These are phyloP conservation scores for Notocelia uddmanniana DNA, from an alignment of 2,888 invertebrate genomes.

Conservation along the genomic window DNA sequence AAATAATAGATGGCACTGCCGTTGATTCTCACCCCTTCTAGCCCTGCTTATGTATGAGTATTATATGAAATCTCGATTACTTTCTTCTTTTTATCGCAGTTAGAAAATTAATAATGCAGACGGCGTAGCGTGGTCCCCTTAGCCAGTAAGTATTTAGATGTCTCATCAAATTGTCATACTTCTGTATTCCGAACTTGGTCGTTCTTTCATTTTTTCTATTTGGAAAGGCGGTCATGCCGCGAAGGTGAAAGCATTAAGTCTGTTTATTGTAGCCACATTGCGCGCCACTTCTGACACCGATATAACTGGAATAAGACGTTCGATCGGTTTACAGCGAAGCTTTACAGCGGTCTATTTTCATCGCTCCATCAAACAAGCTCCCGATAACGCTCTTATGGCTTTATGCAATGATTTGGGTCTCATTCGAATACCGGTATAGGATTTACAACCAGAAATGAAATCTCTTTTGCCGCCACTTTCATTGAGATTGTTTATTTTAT, in stretches of 20 bases:
- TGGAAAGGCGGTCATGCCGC: conserved; percentile 58
- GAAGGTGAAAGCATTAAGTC: conserved; percentile 68
- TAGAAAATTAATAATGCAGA: conserved; percentile 26
- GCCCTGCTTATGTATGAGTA: conserved; percentile 50
- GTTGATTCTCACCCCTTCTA: conserved; percentile 69
- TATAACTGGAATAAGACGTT: conserved; percentile 74
- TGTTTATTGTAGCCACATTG: conserved; percentile 71
- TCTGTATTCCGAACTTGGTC: conserved; percentile 32
- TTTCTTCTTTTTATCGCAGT: conserved; percentile 40
- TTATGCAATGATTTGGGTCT: conserved; percentile 68
- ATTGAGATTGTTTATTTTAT: conserved; percentile 45
- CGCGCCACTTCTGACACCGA: conserved; percentile 59
- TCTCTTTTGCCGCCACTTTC: conserved; percentile 45
- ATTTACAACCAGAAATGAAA: conserved; percentile 45
- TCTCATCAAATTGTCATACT: not conserved
- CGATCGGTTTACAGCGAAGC: conserved; percentile 69
- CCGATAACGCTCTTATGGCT: conserved; percentile 70
- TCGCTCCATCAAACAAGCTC: conserved; percentile 68
- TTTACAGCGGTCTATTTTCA: conserved; percentile 76
- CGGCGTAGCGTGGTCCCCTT: not conserved
- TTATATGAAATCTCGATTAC: conserved; percentile 39
- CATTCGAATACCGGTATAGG: conserved; percentile 56
- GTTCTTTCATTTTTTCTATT: conserved; percentile 45
- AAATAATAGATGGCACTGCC: conserved; percentile 76
- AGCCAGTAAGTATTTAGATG: conserved; percentile 1